Conservation (phyloP, 2,888 invertebrate genomes). For the Eubasilissa splendida region DNA sequence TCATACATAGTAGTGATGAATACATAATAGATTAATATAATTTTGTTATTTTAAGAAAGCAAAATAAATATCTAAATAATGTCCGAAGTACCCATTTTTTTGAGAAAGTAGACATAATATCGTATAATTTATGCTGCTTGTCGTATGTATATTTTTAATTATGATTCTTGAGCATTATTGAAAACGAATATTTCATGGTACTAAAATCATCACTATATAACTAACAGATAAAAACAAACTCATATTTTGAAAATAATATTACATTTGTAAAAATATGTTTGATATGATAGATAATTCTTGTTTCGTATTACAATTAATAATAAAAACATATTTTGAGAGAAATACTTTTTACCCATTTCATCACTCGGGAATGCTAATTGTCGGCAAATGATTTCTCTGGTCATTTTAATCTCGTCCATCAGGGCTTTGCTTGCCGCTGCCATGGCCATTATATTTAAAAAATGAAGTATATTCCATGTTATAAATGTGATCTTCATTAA, state of each 20-base stretch:
- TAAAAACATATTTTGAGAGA: not conserved
- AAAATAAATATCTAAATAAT: too few species aligned
- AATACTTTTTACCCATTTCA: not conserved
- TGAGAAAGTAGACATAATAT: too few species aligned
- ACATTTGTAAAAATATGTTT: not conserved
- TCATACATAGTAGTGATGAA: too few species aligned
- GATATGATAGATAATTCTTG: not conserved
- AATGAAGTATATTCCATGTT: not conserved
- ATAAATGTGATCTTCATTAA: not conserved
- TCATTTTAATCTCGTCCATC: not conserved
- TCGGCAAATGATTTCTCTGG: not conserved
- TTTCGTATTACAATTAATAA: not conserved
- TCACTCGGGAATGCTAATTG: not conserved
- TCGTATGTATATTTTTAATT: too few species aligned
- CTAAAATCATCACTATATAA: too few species aligned
- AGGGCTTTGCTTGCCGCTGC: not conserved
- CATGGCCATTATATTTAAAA: not conserved
- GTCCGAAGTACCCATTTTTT: too few species aligned
- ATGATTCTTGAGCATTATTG: not conserved
- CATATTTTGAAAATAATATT: not conserved
- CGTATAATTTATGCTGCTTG: too few species aligned
- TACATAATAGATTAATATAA: too few species aligned
- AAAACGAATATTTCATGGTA: not conserved
- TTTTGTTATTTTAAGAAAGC: too few species aligned
- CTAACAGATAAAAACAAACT: not conserved